Base-by-base conservation (phyloP, 2,113 vertebrate species). In the Anguilla rostrata region DNA sequence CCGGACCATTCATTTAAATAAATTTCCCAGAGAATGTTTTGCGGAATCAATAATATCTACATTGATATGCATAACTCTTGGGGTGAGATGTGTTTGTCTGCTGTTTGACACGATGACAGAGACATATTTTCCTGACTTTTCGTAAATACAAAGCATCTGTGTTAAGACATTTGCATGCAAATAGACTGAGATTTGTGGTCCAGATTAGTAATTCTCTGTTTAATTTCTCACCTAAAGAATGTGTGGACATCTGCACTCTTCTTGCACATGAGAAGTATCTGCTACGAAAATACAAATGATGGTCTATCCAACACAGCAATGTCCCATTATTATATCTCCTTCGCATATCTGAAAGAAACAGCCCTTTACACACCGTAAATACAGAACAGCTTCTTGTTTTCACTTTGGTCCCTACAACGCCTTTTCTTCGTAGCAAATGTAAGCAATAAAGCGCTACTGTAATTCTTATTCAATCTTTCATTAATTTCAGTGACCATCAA, bases 211-310 rank as follows among this genome's bases (percentile, higher is more conserved):
- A n/a, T 71, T 71, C 63, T 66, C 71, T 29, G 71, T 75, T 75
- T 75, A 75, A 75, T 75, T 75, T 75, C 71, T 34, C 71, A 75
- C 71, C 71, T 75, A 75, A 12, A 75, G 71, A 12, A 34, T 34
- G n/a, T 34, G n/a, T n/a, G 71, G n/a, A 75, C 71, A 75, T 75
- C 71, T 75, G n/a, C 71, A 75, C 5, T n/a, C n/a, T 75, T 75
- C 29, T 75, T 22, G 9, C 71, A 11, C 26, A 75, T 75, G 5
- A 75, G n/a, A 75, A 75, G n/a, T 9, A 75, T 75, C 71, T 34
- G 71, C 71, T 9, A 34, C 11, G 71, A 75, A 75, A 75, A 34
- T 75, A 26, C 71, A 75, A 75, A 34, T n/a, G 34, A 14, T 75
- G 60, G 60, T 75, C 71, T 12, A 75, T 66, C 60, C 60, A 22